phyloP scores from a whole-genome alignment of 1,140 invertebrate genomes.

The Drosophila sechellia region DNA sequence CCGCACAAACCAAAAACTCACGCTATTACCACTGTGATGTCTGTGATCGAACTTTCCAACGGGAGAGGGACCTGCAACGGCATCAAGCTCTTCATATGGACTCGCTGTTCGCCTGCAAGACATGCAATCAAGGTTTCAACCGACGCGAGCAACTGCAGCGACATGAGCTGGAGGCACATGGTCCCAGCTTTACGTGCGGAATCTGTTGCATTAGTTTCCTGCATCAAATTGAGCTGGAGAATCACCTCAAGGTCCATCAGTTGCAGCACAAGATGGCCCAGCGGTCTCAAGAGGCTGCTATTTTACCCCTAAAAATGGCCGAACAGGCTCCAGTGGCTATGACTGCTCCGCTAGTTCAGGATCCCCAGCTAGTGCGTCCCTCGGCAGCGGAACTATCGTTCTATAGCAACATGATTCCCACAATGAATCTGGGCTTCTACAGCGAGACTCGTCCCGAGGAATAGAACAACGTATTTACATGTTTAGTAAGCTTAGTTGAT shows the following conservation, averaged over 20 bases:
- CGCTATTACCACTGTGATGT: slow-evolving; percentile 85
- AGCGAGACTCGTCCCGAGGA: slow-evolving; percentile 78
- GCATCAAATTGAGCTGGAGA: slow-evolving; percentile 86
- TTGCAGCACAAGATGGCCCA: slow-evolving; percentile 71
- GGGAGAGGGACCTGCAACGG: slow-evolving; percentile 88
- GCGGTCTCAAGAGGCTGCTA: slow-evolving; percentile 60
- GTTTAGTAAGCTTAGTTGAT: slow-evolving; percentile 1
- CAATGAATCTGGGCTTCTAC: slow-evolving; percentile 81
- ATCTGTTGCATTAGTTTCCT: slow-evolving; percentile 86
- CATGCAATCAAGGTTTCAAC: slow-evolving; percentile 88
- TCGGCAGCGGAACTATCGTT: slow-evolving; percentile 70
- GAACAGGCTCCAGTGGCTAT: slow-evolving; percentile 16
- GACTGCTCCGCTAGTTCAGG: slow-evolving; percentile 15
- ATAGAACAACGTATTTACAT: slow-evolving; percentile 1
- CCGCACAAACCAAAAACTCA: slow-evolving; percentile 25
- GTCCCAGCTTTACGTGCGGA: slow-evolving; percentile 86
- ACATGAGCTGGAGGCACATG: slow-evolving; percentile 87
- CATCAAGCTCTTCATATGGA: slow-evolving; percentile 87
- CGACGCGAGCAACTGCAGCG: slow-evolving; percentile 88
- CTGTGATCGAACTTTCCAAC: slow-evolving; percentile 87
- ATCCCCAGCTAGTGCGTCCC: slow-evolving; percentile 32
- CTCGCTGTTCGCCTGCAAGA: slow-evolving; percentile 87
- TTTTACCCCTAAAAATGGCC: slow-evolving; percentile 7
- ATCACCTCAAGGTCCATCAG: slow-evolving; percentile 86
- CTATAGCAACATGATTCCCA: slow-evolving; percentile 80